Conservation (phyloP, 2,113 vertebrate species). For the Rhinogobius similis region DNA sequence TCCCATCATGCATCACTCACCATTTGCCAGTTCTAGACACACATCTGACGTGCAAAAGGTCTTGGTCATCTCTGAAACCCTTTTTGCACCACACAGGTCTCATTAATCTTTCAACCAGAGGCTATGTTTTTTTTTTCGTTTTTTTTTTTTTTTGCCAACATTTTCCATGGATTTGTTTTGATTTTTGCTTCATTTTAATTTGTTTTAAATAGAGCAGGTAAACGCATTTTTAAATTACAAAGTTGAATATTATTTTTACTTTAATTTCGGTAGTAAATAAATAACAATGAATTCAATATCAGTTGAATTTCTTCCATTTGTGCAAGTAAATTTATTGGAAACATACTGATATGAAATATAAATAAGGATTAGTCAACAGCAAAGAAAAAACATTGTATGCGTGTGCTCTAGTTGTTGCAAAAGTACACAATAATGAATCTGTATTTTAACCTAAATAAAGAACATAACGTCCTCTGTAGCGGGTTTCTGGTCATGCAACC, state of each 20-base stretch:
- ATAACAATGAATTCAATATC: not conserved
- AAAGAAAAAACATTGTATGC: not conserved
- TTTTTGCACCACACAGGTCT: slow-evolving; percentile 60
- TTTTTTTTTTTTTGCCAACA: slow-evolving; percentile 26
- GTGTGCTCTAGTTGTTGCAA: not conserved
- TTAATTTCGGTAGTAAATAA: not conserved
- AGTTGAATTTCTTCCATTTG: no score
- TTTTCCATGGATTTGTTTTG: slow-evolving; percentile 2
- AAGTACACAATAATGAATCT: not conserved
- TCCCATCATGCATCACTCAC: slow-evolving; percentile 35
- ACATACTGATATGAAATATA: not conserved
- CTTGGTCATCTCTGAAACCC: slow-evolving; percentile 49
- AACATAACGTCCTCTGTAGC: slow-evolving; percentile 19
- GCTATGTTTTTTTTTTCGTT: slow-evolving; percentile 19
- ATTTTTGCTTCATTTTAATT: slow-evolving; percentile 49
- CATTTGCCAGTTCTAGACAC: slow-evolving; percentile 22
- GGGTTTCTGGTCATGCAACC: slow-evolving; percentile 39
- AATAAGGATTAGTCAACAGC: not conserved
- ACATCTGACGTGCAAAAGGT: slow-evolving; percentile 35
- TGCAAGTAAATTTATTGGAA: no score
- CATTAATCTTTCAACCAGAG: slow-evolving; percentile 67
- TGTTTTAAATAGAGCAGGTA: slow-evolving; percentile 15
- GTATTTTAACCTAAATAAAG: not conserved
- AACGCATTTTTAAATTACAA: not conserved
- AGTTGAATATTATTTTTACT: not conserved